Conservation (phyloP, 2,797 vertebrate species). For the Falco novaeseelandiae region DNA sequence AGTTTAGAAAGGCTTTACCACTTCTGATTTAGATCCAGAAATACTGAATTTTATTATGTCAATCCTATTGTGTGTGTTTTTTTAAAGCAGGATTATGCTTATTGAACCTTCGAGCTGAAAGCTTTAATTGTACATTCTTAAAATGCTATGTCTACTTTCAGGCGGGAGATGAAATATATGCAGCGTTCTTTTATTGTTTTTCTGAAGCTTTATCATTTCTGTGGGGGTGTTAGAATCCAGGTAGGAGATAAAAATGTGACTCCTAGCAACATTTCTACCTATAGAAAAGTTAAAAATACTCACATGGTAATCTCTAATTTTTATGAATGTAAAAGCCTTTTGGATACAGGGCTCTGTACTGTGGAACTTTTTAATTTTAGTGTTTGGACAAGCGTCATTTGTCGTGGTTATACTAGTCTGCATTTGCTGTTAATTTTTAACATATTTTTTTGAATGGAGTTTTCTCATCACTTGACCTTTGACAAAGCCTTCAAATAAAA, state of each 20-base stretch:
- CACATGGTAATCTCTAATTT: background rate
- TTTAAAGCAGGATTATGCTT: background rate
- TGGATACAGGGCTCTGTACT: background rate
- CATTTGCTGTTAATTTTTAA: background rate
- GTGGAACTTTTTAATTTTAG: background rate
- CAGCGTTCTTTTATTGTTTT: background rate
- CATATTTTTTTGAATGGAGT: background rate
- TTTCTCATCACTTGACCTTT: background rate
- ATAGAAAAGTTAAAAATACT: slow-evolving; percentile 18
- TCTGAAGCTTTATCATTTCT: background rate
- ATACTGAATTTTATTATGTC: background rate
- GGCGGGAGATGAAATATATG: background rate
- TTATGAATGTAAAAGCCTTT: background rate
- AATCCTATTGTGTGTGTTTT: background rate
- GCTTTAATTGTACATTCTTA: slow-evolving; percentile 16
- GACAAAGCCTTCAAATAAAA: background rate
- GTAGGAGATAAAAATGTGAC: background rate
- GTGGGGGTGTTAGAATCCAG: background rate
- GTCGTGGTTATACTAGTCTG: background rate
- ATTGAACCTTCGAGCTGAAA: background rate
- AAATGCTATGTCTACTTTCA: background rate
- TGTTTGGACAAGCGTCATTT: background rate
- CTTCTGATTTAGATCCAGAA: background rate
- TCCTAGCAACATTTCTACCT: background rate
- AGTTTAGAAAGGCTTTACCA: background rate